These are phyloP conservation scores for Neoaliturus tenellus DNA, from an alignment of 2,888 invertebrate species.

Conservation along the genomic window DNA sequence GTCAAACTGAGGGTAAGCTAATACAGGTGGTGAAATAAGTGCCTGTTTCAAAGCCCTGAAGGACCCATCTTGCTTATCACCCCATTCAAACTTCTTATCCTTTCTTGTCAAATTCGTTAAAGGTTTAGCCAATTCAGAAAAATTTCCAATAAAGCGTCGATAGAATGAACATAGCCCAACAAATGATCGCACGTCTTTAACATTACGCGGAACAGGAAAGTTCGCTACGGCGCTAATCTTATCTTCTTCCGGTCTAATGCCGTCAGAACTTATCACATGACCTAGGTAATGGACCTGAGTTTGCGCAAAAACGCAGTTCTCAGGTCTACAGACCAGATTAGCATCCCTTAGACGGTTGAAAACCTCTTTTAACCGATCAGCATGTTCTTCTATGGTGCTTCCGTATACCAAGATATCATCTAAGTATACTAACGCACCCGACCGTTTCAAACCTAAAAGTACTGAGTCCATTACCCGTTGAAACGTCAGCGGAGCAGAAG, in stretches of 20 bases:
- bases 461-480: slow-evolving; percentile 67
- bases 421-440: slow-evolving; percentile 50
- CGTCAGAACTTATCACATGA: neutral
- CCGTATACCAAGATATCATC: neutral
- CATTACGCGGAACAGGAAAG: slow-evolving; percentile 3
- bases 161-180: slow-evolving; percentile 3
- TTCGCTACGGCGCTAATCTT: neutral
- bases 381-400: neutral
- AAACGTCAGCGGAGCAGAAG: slow-evolving; percentile 67
- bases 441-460: neutral
- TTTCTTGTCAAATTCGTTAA: neutral
- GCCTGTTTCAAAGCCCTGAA: slow-evolving; percentile 56
- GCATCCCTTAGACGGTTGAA: neutral
- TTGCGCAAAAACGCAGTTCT: slow-evolving; percentile 7
- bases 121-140: slow-evolving; percentile 46
- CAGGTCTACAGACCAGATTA: neutral
- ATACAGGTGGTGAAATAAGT: slow-evolving; percentile 52
- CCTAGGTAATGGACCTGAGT: slow-evolving; percentile 12
- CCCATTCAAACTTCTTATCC: too few relatives aligned
- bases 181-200: neutral
- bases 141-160: slow-evolving; percentile 2
- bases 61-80: slow-evolving; percentile 47
- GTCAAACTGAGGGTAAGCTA: slow-evolving; percentile 63
- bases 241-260: neutral
- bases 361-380: neutral